These are phyloP conservation scores for Saccostrea cuccullata DNA, from an alignment of 1,140 invertebrate genomes.

Conservation along the genomic window DNA sequence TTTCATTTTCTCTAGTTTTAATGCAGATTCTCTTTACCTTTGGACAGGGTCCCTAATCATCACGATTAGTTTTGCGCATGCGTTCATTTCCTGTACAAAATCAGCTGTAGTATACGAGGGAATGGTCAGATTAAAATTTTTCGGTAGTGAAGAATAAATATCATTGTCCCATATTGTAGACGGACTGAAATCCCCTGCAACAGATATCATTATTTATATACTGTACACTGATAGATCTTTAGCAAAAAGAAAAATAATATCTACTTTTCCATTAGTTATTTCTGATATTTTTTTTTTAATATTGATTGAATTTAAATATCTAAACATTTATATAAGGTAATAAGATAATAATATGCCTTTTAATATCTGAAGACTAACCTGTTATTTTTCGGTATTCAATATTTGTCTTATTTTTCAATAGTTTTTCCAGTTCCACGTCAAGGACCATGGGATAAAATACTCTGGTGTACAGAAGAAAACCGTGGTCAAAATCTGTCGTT, in stretches of 20 bases:
- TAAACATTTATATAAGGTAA: too few species aligned
- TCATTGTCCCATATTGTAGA: conserved; percentile 53
- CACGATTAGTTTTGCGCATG: conserved; percentile 47
- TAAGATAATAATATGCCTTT: not conserved
- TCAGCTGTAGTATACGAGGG: conserved; percentile 33
- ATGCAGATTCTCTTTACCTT: conserved; percentile 23
- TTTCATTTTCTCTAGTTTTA: not conserved
- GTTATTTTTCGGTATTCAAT: conserved; percentile 24
- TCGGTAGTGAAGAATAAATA: not conserved
- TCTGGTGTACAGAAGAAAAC: not conserved
- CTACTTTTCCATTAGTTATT: too few species aligned
- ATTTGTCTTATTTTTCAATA: not conserved
- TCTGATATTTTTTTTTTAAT: too few species aligned
- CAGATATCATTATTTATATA: not conserved
- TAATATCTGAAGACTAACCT: not conserved
- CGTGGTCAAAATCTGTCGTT: conserved; percentile 30
- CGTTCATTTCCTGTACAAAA: conserved; percentile 45
- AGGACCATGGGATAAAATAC: not conserved
- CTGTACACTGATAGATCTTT: too few species aligned
- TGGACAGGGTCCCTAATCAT: conserved; percentile 48
- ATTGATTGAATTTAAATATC: too few species aligned
- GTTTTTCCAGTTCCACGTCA: conserved; percentile 1
- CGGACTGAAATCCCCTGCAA: conserved; percentile 54
- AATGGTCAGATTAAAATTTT: not conserved
- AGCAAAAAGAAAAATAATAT: too few species aligned